Conservation (phyloP, 2,113 vertebrate genomes). For the Lepus americanus region DNA sequence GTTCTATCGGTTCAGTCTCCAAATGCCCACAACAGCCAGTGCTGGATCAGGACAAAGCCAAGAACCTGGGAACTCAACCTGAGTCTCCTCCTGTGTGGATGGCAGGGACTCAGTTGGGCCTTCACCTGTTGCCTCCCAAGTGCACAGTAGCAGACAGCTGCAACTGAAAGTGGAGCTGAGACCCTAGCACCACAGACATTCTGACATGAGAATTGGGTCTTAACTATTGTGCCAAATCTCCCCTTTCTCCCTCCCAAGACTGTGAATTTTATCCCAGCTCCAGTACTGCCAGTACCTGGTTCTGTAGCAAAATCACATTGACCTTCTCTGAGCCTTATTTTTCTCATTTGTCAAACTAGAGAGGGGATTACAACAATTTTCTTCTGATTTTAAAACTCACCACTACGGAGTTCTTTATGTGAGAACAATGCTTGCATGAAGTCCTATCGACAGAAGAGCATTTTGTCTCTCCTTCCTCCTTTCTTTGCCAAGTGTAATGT, state of each 20-base stretch:
- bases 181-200: too few relatives aligned
- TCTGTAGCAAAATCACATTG: neutral
- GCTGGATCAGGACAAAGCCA: too few relatives aligned
- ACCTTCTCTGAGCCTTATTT: neutral
- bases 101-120: too few relatives aligned
- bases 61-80: too few relatives aligned
- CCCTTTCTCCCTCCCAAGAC: neutral
- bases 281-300: neutral
- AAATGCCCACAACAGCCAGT: too few relatives aligned
- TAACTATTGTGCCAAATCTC: too few relatives aligned
- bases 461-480: constrained; percentile 52
- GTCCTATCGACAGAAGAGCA: constrained; percentile 60
- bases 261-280: neutral
- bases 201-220: too few relatives aligned
- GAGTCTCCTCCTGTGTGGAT: too few relatives aligned
- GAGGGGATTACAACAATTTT: neutral
- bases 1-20: too few relatives aligned
- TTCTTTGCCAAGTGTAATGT: constrained; percentile 73
- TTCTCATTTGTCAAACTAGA: neutral
- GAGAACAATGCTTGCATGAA: constrained; percentile 43
- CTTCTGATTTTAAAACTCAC: constrained; percentile 47
- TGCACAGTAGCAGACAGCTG: too few relatives aligned
- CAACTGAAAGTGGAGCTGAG: too few relatives aligned
- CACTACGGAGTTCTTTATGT: constrained; percentile 19
- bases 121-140: too few relatives aligned